Evolutionary conservation across 2,888 invertebrate species (phyloP), one percentile per base, ranked within the genome.

Genomic region (Rambutsinella grinnellia): DNA sequence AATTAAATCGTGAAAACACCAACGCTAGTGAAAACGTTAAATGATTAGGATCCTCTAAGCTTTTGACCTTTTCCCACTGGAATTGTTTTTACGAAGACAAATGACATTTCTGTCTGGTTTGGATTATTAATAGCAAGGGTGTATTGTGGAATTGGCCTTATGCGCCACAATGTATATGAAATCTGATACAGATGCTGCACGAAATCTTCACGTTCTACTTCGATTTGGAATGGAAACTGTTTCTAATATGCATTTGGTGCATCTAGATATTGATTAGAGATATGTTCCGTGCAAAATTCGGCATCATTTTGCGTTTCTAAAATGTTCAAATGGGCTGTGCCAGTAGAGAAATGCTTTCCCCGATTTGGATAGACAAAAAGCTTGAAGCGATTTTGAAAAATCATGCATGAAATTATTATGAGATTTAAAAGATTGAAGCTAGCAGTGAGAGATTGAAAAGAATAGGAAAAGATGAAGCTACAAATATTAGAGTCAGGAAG

Each of bases 311-410:
- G 13, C 36, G 36, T 8, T 36, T 8, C 36, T 36, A 36, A 13
- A 36, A 36, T 8, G 36, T 8, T 36, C 36, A 36, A 13, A 36
- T n/a, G n/a, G n/a, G n/a, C n/a, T n/a, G n/a, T n/a, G n/a, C n/a
- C n/a, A n/a, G n/a, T n/a, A n/a, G n/a, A n/a, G n/a, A n/a, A n/a
- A n/a, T n/a, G 36, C 36, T 36, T 36, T 36, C 13, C 6, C 36
- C 13, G 36, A 36, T 36, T 36, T 36, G 5, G 5, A n/a, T n/a
- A n/a, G n/a, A n/a, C n/a, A 23, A 62, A 69, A 58, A 57, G 68
- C 76, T 76, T 51, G 46, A 51, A 76, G 76, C 76, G 68, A 76
- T 69, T 76, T 76, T 61, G 57, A 49, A 69, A 46, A 62, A 62
- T 70, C 54, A 70, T 68, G 56, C 26, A 26, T 56, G 44, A 71